Percentiles rank a stretch among this genome's conserved stretches.
Evolutionary conservation across 2,888 invertebrate species (phyloP).

Genomic region (Scaeva pyrastri): DNA sequence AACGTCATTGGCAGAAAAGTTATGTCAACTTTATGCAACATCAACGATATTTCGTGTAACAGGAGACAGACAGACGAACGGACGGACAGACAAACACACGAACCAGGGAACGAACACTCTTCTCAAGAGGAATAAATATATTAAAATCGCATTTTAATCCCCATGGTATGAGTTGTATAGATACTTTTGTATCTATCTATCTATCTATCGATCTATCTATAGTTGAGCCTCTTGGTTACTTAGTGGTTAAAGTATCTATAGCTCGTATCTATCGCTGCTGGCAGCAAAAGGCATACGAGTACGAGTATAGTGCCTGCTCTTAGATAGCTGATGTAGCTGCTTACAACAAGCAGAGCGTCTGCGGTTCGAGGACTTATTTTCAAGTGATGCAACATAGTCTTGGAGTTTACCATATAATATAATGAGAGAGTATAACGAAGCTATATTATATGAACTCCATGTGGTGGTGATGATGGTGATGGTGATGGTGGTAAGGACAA

Average conservation of each 20-base stretch:
- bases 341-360: conserved; percentile 29
- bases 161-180: conserved; percentile 9
- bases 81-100: conserved; percentile 23
- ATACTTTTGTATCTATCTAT: background rate
- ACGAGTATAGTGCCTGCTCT: too few relatives aligned
- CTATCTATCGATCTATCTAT: background rate
- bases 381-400: conserved; percentile 61
- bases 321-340: background rate
- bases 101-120: conserved; percentile 12
- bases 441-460: background rate
- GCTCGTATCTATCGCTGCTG: conserved; percentile 18
- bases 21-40: conserved; percentile 74
- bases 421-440: conserved; percentile 21
- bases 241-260: conserved; percentile 25
- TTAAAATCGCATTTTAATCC: conserved; percentile 67
- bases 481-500: background rate
- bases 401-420: background rate
- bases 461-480: background rate
- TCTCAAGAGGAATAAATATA: conserved; percentile 54
- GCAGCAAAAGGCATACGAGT: too few relatives aligned
- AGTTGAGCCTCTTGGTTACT: conserved; percentile 21
- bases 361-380: conserved; percentile 58
- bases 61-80: conserved; percentile 33
- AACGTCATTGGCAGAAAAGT: conserved; percentile 40
- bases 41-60: conserved; percentile 62